These are phyloP conservation scores for Pantala flavescens DNA, from an alignment of 1,140 invertebrate genomes.

Conservation along the genomic window DNA sequence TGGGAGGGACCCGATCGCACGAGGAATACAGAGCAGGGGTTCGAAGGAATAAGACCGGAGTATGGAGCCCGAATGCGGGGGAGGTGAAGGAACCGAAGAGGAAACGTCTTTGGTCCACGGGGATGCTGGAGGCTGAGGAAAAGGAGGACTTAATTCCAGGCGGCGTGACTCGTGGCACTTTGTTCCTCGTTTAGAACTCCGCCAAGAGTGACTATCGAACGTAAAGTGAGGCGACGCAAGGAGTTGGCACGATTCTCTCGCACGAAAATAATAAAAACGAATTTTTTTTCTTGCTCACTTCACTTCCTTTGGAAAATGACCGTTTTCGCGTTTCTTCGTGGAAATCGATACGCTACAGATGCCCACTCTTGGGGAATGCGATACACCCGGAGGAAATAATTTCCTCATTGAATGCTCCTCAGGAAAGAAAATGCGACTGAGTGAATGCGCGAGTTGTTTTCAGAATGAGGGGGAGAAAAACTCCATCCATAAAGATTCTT, in stretches of 20 bases:
- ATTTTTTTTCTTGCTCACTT: not conserved
- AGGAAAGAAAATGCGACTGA: too few species aligned
- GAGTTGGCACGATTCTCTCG: not conserved
- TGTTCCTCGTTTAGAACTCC: conserved; percentile 23
- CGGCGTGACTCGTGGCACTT: conserved; percentile 27
- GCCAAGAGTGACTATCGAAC: conserved; percentile 20
- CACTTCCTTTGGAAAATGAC: not conserved
- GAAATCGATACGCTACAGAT: conserved; percentile 1
- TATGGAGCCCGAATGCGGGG: not conserved
- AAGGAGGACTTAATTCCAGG: conserved; percentile 28
- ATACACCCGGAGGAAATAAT: not conserved
- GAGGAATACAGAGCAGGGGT: conserved; percentile 15
- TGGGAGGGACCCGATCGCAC: conserved; percentile 20
- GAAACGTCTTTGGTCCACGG: not conserved
- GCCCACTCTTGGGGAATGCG: not conserved
- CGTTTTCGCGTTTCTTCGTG: not conserved
- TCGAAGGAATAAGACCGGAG: conserved; percentile 21
- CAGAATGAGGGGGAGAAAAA: too few species aligned
- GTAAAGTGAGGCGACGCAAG: conserved; percentile 27
- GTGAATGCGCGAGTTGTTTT: too few species aligned
- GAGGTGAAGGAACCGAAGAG: not conserved
- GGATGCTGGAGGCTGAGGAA: conserved; percentile 23
- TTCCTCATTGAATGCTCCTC: too few species aligned
- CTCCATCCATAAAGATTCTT: too few species aligned
- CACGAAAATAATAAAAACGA: not conserved